Base-by-base conservation (phyloP, 2,113 vertebrate genomes). In the Tetrao urogallus region DNA sequence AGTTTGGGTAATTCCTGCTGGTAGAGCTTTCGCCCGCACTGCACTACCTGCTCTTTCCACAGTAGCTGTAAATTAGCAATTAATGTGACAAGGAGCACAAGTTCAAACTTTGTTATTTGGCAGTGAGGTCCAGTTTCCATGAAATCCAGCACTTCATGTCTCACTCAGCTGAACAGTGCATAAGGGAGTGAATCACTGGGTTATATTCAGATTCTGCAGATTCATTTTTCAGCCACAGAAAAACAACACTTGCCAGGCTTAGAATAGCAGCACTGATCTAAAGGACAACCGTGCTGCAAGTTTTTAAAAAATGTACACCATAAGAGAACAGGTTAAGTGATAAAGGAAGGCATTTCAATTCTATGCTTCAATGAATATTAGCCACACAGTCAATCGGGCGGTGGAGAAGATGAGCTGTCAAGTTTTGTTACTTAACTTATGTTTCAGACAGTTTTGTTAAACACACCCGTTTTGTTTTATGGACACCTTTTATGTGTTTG, bases 301-400 rank as follows among this genome's bases (percentile, higher is more conserved):
- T 69, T 78, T 38, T 34, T 0, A 58, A 85, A 92, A 75, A 79
- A 83, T 2, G 38, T 36, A 66, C 69, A 92, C 48, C 67, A 72
- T 58, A 71, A 94, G 95, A 88, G 86, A 95, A 92, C 77, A 92
- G 84, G 86, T 96, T 94, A 95, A 94, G 76, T 45, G 88, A 75
- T 96, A 96, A 94, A 75, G 89, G 69, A 94, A 83, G 40, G 58
- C 73, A 94, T 70, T 94, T 97, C 83, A 92, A 57, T 82, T 87
- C 90, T 86, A 57, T 57, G 88, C 94, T 90, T 85, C 91, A 95
- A 87, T 87, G 83, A 94, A 32, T 90, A 80, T 89, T 86, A 95
- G 85, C 52, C 89, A 96, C 89, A 95, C 65, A 70, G 84, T 64
- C 14, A 28, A 89, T 77, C 85, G 86, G 69, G 85, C 76, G 45